Conservation (phyloP, 2,797 vertebrate genomes). For the Distichodus sexfasciatus region DNA sequence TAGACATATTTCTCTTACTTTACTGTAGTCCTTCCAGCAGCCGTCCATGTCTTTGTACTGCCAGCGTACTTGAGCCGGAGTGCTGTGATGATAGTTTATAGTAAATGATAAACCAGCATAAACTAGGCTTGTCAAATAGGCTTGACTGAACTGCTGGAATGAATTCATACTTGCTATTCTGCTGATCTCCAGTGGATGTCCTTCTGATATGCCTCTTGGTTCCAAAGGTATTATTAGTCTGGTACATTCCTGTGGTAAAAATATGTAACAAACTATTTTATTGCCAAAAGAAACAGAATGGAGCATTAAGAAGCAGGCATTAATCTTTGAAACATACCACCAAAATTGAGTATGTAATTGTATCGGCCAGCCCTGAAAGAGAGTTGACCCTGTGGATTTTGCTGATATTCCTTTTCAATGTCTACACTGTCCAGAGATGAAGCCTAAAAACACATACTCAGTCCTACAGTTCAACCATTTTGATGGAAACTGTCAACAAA, state of each 20-base stretch:
- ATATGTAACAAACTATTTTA: no score
- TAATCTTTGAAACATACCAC: slow-evolving; percentile 55
- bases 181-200: slow-evolving; percentile 26
- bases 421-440: slow-evolving; percentile 59
- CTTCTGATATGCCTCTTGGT: slow-evolving; percentile 59
- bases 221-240: slow-evolving; percentile 48
- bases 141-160: no score
- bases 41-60: slow-evolving; percentile 58
- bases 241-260: slow-evolving; percentile 58
- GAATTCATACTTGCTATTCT: slow-evolving; percentile 47
- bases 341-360: slow-evolving; percentile 60
- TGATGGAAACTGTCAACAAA: no score
- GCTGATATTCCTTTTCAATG: slow-evolving; percentile 63
- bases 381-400: slow-evolving; percentile 53
- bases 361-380: slow-evolving; percentile 44
- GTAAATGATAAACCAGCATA: no score
- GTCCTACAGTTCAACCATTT: no score
- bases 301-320: no score
- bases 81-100: slow-evolving; percentile 30
- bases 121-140: no score
- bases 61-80: slow-evolving; percentile 47
- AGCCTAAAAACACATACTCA: slow-evolving; percentile 44
- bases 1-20: slow-evolving; percentile 38
- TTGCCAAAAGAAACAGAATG: no score
- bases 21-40: slow-evolving; percentile 59